These are phyloP conservation scores for Aphodius granarius DNA, from an alignment of 2,888 invertebrate genomes.

Conservation along the genomic window DNA sequence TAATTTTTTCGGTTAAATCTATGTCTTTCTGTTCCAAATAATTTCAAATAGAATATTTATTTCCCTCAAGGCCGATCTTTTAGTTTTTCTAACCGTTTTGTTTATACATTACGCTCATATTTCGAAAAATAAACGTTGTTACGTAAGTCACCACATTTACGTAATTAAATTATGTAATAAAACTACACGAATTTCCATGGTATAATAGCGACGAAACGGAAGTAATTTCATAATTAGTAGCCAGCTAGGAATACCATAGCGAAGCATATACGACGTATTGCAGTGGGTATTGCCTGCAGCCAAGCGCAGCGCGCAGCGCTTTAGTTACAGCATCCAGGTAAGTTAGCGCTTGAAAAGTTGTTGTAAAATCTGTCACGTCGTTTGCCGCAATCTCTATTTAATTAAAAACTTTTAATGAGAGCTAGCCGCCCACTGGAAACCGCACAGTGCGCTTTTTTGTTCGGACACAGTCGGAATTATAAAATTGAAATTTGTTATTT, in stretches of 20 bases:
- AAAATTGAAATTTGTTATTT: slow-evolving; percentile 30
- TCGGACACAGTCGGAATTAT: slow-evolving; percentile 37
- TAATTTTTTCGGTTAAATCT: too few relatives aligned
- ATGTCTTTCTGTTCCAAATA: too few relatives aligned
- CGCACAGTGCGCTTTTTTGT: slow-evolving; percentile 26
- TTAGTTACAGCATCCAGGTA: background rate
- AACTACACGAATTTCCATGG: too few relatives aligned
- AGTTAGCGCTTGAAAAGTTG: background rate
- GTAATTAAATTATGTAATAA: too few relatives aligned
- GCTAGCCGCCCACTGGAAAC: slow-evolving; percentile 40
- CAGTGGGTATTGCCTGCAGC: background rate
- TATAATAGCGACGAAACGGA: background rate
- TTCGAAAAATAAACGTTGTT: too few relatives aligned
- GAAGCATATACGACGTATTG: too few relatives aligned
- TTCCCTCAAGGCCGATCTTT: too few relatives aligned
- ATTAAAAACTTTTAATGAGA: slow-evolving; percentile 48
- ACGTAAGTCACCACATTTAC: too few relatives aligned
- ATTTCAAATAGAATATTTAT: too few relatives aligned
- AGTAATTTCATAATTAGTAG: background rate
- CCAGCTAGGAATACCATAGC: too few relatives aligned
- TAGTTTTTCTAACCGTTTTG: too few relatives aligned
- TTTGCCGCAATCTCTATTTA: slow-evolving; percentile 41
- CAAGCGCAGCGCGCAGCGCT: background rate
- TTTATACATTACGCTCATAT: too few relatives aligned
- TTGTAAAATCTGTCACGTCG: background rate